Evolutionary conservation across 2,797 vertebrate genomes (phyloP), one percentile per base, ranked within the genome.

Genomic region (Oceanodroma leucorhoa): DNA sequence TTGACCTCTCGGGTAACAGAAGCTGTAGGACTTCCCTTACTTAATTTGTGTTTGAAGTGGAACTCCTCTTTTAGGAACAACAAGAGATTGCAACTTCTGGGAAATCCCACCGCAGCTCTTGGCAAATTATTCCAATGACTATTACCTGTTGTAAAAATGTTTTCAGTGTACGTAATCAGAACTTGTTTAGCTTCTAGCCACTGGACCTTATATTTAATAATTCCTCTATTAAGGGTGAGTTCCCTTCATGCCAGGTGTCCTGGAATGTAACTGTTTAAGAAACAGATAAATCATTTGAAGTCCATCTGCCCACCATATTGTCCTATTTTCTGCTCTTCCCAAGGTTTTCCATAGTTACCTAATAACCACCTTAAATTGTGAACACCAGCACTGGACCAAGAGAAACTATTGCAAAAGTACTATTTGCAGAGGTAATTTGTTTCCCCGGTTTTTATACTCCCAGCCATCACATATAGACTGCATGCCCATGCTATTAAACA

Each of bases 401-500:
- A 38, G 67, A 67, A 48, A 30, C 34, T 51, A 29, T 26, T 64
- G 45, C 22, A 38, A 4, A 73, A 55, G 38, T 45, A 20, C 19
- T 61, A 40, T 34, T 10, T 75, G 72, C 34, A 64, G 57, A 60
- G 34, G 18, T 34, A 26, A 46, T 64, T 77, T 51, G 46, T 51
- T 54, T 67, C 26, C 34, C 26, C 1, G 4, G 3, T 40, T 55
- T 75, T 80, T 60, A 6, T 27, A 10, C 15, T 26, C 10, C 7
- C 30, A 54, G 27, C 19, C 24, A 8, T 38, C 54, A 3, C 27
- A 9, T 8, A 9, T 0, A 64, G 72, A 34, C 38, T 17, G n/a
- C 19, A 23, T 29, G 30, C 40, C 58, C 1, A 1, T 0, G 0
- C 14, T 48, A 3, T 23, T 12, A 20, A 70, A 54, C 6, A 3